Conservation (phyloP, 2,113 vertebrate genomes). For the Oncorhynchus mykiss region DNA sequence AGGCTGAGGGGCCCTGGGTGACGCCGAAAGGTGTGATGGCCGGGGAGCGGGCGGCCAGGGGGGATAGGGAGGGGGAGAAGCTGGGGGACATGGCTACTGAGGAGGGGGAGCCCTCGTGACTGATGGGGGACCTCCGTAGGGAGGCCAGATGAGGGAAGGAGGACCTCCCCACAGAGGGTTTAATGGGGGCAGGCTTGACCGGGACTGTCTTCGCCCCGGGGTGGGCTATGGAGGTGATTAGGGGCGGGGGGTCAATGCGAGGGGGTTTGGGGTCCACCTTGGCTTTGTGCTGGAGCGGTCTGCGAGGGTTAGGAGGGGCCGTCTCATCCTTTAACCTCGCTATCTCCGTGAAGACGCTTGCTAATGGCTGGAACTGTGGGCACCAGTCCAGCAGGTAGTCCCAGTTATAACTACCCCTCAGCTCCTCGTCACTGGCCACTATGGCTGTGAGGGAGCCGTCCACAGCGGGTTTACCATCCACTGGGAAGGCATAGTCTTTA, state of each 20-base stretch:
- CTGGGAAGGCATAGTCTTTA: constrained; percentile 92
- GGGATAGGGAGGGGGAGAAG: constrained; percentile 94
- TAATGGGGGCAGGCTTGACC: constrained; percentile 82
- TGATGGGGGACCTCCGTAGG: constrained; percentile 92
- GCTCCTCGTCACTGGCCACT: constrained; percentile 94
- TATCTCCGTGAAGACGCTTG: constrained; percentile 96
- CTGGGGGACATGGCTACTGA: constrained; percentile 97
- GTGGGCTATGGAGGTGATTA: constrained; percentile 96
- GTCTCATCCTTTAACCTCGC: constrained; percentile 95
- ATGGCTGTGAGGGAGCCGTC: constrained; percentile 95
- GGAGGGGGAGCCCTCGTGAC: constrained; percentile 92
- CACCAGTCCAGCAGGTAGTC: constrained; percentile 98
- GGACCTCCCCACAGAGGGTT: constrained; percentile 72
- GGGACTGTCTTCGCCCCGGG: constrained; percentile 96
- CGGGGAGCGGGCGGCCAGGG: constrained; percentile 90
- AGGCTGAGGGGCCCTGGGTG: constrained; percentile 89
- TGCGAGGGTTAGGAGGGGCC: constrained; percentile 77
- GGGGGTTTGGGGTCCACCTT: constrained; percentile 88
- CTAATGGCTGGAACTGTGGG: constrained; percentile 95
- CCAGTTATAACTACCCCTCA: constrained; percentile 99
- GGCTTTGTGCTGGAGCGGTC: constrained; percentile 85
- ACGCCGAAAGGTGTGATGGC: constrained; percentile 94
- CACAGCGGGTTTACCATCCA: constrained; percentile 91
- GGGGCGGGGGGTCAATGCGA: constrained; percentile 93
- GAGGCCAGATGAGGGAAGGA: constrained; percentile 87